These are phyloP conservation scores for Rosalia funebris DNA, from an alignment of 2,888 invertebrate species.

Conservation along the genomic window DNA sequence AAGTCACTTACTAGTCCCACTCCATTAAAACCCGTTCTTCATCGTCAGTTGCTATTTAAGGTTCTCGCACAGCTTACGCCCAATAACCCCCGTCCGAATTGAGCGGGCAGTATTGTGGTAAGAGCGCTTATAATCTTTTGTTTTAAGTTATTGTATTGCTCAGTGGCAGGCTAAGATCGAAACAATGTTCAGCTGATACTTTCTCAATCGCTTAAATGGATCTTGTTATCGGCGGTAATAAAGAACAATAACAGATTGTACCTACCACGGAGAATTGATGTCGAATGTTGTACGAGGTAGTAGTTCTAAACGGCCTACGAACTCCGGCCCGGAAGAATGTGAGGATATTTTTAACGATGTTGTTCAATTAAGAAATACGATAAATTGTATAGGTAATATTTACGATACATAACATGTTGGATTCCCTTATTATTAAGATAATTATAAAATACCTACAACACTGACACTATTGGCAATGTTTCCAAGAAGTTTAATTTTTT, in stretches of 20 bases:
- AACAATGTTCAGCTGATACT: slow-evolving; percentile 25
- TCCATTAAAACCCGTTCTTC: not conserved
- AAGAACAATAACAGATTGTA: slow-evolving; percentile 32
- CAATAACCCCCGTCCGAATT: not conserved
- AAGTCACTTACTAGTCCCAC: too few relatives aligned
- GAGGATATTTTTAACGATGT: too few relatives aligned
- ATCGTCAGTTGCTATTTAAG: not conserved
- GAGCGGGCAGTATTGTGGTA: not conserved
- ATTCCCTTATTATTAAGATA: too few relatives aligned
- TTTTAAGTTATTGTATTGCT: slow-evolving; percentile 15
- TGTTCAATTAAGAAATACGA: too few relatives aligned
- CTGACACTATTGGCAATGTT: too few relatives aligned
- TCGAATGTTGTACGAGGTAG: not conserved
- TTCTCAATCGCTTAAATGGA: slow-evolving; percentile 24
- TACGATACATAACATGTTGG: too few relatives aligned
- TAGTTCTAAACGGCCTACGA: too few relatives aligned
- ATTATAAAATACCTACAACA: too few relatives aligned
- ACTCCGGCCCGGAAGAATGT: too few relatives aligned
- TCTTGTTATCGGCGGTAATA: slow-evolving; percentile 27
- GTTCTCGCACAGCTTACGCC: not conserved
- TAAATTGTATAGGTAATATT: too few relatives aligned
- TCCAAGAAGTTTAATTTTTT: too few relatives aligned
- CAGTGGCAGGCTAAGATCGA: slow-evolving; percentile 24
- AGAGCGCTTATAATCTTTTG: not conserved
- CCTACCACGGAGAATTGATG: slow-evolving; percentile 23